Conservation (phyloP, 2,797 vertebrate genomes). For the Eospalax fontanierii region DNA sequence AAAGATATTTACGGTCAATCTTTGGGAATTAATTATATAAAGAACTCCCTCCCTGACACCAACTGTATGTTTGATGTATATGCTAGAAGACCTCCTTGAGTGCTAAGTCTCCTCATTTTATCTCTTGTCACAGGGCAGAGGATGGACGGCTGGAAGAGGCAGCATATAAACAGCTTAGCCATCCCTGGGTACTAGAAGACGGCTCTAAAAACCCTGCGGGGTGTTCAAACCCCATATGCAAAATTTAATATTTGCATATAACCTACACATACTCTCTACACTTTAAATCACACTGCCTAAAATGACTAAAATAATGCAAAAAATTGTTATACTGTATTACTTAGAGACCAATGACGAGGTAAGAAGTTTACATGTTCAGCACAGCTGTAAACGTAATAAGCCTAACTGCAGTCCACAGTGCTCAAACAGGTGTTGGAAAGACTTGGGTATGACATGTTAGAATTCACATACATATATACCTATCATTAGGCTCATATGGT, state of each 20-base stretch:
- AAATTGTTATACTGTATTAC: background rate
- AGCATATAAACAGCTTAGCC: background rate
- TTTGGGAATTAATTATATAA: background rate
- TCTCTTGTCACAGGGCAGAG: no score
- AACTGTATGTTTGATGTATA: background rate
- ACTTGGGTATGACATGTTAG: background rate
- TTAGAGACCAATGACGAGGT: background rate
- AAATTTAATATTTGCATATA: background rate
- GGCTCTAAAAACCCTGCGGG: background rate
- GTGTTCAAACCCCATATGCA: background rate
- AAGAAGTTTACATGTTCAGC: background rate
- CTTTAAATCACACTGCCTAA: background rate
- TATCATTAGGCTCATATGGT: background rate
- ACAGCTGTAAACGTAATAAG: background rate
- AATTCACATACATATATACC: background rate
- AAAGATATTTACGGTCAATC: background rate
- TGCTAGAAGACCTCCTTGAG: background rate
- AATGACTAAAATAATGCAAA: background rate
- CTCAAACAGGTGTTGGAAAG: background rate
- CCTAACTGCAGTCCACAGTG: background rate
- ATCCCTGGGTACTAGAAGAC: background rate
- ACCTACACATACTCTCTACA: background rate
- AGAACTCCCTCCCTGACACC: background rate
- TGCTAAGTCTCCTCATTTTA: background rate
- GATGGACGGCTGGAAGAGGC: background rate